phyloP scores from a whole-genome alignment of 2,113 vertebrate genomes.

The Corynorhinus townsendii region DNA sequence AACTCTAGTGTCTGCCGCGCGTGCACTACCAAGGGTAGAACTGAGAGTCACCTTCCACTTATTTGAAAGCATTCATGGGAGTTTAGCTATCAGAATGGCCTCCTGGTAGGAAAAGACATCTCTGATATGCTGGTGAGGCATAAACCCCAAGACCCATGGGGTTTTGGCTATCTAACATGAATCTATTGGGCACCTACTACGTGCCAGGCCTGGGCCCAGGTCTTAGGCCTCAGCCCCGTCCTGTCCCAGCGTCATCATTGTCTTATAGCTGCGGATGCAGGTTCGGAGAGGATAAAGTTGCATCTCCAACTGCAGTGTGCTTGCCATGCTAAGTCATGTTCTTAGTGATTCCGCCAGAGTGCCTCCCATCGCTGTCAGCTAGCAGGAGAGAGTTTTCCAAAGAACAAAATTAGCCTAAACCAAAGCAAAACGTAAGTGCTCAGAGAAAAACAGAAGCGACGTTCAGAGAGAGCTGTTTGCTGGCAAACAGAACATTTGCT shows the following conservation, averaged over 20 bases:
- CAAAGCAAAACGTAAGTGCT: not conserved
- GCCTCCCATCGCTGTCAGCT: not conserved
- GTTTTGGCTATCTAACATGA: not conserved
- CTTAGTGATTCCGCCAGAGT: not conserved
- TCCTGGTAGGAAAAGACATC: not conserved
- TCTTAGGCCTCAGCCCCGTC: too few relatives aligned
- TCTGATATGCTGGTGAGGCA: not conserved
- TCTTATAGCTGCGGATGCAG: not conserved
- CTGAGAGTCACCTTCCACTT: not conserved
- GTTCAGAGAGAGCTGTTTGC: not conserved
- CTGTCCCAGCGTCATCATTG: not conserved
- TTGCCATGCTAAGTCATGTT: rapidly evolving
- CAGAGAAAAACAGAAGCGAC: not conserved
- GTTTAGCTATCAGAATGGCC: not conserved
- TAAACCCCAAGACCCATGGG: not conserved
- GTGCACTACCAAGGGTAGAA: not conserved
- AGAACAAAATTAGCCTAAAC: not conserved
- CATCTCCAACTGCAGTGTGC: not conserved
- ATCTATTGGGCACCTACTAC: not conserved
- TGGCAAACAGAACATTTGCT: not conserved
- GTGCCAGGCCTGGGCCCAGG: not conserved
- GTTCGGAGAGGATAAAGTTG: not conserved
- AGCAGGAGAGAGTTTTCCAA: not conserved
- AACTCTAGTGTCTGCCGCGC: not conserved
- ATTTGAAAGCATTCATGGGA: not conserved